Evolutionary conservation across 2,888 invertebrate genomes (phyloP), one percentile per base, ranked within the genome.

Genomic region (Temnothorax unifasciatus): DNA sequence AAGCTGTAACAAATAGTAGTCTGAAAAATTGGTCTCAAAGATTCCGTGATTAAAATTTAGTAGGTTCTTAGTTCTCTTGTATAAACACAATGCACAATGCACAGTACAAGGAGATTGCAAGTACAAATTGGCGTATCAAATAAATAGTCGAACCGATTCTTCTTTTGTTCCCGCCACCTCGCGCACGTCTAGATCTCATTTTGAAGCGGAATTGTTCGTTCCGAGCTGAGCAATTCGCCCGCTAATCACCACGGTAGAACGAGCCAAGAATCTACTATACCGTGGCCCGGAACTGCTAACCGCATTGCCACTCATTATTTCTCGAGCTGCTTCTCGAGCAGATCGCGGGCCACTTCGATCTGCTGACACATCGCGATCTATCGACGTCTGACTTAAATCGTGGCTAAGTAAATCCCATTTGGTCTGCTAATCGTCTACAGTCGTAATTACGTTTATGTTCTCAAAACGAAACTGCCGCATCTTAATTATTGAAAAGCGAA

Each of bases 201-300:
- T 59, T 59, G 38, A 50, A 61, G 52, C 73, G 74, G 47, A 79
- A 82, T 81, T 69, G 74, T 21, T 34, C 38, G 6, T 34, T 4
- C 34, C 71, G 54, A 29, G 76, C 64, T 69, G 82, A 82, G 83
- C 75, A 82, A 85, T 84, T 88, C 79, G 85, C 18, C 75, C 68
- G 13, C 86, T 85, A 87, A 89, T 89, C 87, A 89, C 59, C 84
- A 84, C 25, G 77, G 59, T 71, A 71, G 29, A 76, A 68, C 79
- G 75, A 76, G 86, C 82, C 83, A 89, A 87, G 84, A 83, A 89
- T 89, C 71, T 85, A 75, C 84, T 83, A 69, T 75, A 84, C 29
- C 69, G 47, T 82, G 34, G 44, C 66, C 52, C 47, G 68, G 41
- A 61, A 54, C 69, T 84, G 50, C 25, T 54, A 59, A 74, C 54